A percentile compares a stretch with the other conserved stretches of the same genome.
These are phyloP conservation scores for Erebia palarica DNA, from an alignment of 2,888 invertebrate species.

Conservation along the genomic window DNA sequence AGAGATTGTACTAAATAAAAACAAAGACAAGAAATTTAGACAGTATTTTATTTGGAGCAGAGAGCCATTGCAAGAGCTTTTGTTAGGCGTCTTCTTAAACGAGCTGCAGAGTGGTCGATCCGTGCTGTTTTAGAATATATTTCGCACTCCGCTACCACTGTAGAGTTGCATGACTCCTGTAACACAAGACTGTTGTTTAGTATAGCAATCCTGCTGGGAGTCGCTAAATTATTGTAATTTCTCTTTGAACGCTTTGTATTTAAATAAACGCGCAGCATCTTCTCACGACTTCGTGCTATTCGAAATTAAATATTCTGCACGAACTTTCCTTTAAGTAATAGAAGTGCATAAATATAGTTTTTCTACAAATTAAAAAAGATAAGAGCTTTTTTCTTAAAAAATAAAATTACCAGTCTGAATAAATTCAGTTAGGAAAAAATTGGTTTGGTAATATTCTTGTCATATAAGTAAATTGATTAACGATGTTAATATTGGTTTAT, in stretches of 20 bases:
- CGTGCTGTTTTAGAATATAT: slow-evolving; percentile 62
- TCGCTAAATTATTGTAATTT: slow-evolving; percentile 38
- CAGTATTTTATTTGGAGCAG: slow-evolving; percentile 62
- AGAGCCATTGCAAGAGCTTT: slow-evolving; percentile 55
- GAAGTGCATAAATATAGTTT: background rate
- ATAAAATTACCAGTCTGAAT: no score
- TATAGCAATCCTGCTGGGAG: slow-evolving; percentile 45
- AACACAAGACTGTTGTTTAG: slow-evolving; percentile 31
- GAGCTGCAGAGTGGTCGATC: slow-evolving; percentile 65
- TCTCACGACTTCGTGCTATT: slow-evolving; percentile 37
- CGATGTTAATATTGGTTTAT: slow-evolving; percentile 17
- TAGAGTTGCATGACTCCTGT: slow-evolving; percentile 76
- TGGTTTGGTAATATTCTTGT: background rate
- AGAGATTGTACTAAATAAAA: slow-evolving; percentile 20
- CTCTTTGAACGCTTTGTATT: slow-evolving; percentile 37
- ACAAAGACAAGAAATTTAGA: slow-evolving; percentile 41
- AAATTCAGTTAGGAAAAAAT: background rate
- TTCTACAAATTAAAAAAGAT: no score
- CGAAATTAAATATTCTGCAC: slow-evolving; percentile 30
- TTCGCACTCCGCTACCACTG: slow-evolving; percentile 69
- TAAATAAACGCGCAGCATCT: slow-evolving; percentile 34
- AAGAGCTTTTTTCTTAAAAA: no score
- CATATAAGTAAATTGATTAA: slow-evolving; percentile 11
- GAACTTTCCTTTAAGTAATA: background rate
- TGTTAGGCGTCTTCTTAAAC: slow-evolving; percentile 57